These are phyloP conservation scores for Aphyosemion australe DNA, from an alignment of 2,113 vertebrate species.

Conservation along the genomic window DNA sequence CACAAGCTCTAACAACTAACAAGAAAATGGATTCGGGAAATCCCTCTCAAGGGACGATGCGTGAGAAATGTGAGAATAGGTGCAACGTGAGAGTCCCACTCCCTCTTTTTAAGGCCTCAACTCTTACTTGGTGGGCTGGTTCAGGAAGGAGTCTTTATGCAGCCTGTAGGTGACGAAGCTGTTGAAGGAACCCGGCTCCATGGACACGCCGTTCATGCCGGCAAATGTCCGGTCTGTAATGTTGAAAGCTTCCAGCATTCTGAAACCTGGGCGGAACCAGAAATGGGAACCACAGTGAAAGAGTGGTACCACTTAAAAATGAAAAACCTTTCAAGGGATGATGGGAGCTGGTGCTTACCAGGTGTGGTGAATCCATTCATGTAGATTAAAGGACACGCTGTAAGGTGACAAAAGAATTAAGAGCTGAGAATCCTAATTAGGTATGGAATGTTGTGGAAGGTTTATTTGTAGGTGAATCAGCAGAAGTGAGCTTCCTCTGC, in stretches of 20 bases:
- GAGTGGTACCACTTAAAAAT: too few species aligned
- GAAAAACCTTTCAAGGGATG: too few species aligned
- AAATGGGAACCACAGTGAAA: too few species aligned
- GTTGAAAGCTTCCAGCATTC: constrained; percentile 98
- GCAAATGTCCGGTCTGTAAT: constrained; percentile 92
- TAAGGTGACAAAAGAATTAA: constrained; percentile 42
- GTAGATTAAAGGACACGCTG: constrained; percentile 97
- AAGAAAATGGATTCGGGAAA: background rate
- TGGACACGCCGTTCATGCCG: constrained; percentile 90
- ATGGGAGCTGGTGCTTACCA: constrained; percentile 78
- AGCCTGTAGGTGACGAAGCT: constrained; percentile 90
- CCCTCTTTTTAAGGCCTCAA: background rate
- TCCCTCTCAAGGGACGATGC: background rate
- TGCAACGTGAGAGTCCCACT: constrained; percentile 15
- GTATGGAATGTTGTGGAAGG: constrained; percentile 6
- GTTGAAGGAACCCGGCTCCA: constrained; percentile 96
- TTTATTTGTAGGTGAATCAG: background rate
- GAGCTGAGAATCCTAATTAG: constrained; percentile 27
- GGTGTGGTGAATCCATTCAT: constrained; percentile 96
- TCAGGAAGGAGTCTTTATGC: constrained; percentile 92
- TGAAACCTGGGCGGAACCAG: constrained; percentile 84
- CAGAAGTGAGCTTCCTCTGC: constrained; percentile 3
- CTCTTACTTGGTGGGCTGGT: constrained; percentile 90
- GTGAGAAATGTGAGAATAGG: constrained; percentile 12
- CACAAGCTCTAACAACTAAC: too few species aligned